Base-by-base conservation (phyloP, 2,888 invertebrate genomes). In the Lapara coniferarum region DNA sequence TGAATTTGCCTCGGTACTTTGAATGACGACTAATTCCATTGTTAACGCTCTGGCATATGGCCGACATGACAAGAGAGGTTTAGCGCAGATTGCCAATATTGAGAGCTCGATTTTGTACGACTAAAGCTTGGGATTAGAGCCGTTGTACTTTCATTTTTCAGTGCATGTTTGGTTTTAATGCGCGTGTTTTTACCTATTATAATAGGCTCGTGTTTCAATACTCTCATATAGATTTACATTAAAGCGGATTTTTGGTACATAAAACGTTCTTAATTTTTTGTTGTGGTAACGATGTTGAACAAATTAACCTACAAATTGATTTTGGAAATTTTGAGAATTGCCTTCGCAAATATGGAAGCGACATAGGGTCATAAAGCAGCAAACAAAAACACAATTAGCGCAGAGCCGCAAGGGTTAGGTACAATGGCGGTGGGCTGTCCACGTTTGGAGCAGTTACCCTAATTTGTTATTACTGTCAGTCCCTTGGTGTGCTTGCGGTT, bases 1-100 rank as follows among this genome's bases (percentile, higher is more conserved):
- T 81, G 77, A 84, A 84, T 91, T 91, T 86, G 85, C 86, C 82
- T 84, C 86, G 85, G 85, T 87, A 86, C 87, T 91, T 89, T 93
- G 90, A 93, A 93, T 93, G 89, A 86, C 88, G 90, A 85, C 93
- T 93, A 93, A 93, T 93, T 92, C 93, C 82, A 91, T 93, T 93
- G 93, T 93, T 88, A 85, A 85, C 85, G 87, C 78, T 78, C 75
- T 81, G 88, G 84, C 93, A 93, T 92, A 92, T 93, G 93, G 90
- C 86, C 80, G 74, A 86, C 88, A 88, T 86, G 88, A 87, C 89
- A 86, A 81, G 88, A 85, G 82, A 76, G 86, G 85, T 84, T 90
- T 84, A 83, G 79, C 71, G 71, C 69, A 71, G 80, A 87, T 88
- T 85, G 81, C 75, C 78, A 81, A 84, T 84, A 85, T 84, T 76